Percentiles rank a stretch among this genome's conserved stretches.
Conservation (phyloP, 1,140 invertebrate species). For the Subanguina moxae region DNA sequence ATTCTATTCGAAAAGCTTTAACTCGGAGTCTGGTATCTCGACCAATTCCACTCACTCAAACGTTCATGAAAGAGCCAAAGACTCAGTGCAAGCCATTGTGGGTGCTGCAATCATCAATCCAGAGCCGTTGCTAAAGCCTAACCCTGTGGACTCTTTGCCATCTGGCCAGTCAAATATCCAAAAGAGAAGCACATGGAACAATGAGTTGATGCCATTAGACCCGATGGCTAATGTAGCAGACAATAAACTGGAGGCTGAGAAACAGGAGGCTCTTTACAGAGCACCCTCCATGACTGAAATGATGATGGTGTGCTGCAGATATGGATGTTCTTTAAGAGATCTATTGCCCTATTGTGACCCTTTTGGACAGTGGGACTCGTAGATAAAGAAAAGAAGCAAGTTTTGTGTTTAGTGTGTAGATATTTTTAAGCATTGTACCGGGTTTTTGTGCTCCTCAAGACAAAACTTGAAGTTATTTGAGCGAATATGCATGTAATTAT, state of each 20-base stretch:
- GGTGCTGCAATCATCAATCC: constrained; percentile 3
- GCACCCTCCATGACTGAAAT: constrained; percentile 33
- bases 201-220: neutral
- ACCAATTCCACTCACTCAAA: too few species aligned
- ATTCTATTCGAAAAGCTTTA: too few species aligned
- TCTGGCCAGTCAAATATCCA: neutral
- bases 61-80: neutral
- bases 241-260: neutral
- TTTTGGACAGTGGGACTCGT: constrained; percentile 30
- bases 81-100: neutral
- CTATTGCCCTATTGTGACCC: constrained; percentile 27
- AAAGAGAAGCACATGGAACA: constrained; percentile 2
- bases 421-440: constrained; percentile 33
- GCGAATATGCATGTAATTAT: constrained; percentile 31
- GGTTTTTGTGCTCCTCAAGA: constrained; percentile 37
- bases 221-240: neutral
- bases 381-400: constrained; percentile 34
- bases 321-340: constrained; percentile 27
- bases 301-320: constrained; percentile 31
- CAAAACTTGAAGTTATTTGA: constrained; percentile 45
- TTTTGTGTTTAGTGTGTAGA: constrained; percentile 41
- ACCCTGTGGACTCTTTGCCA: neutral
- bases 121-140: constrained; percentile 1
- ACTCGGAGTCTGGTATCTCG: too few species aligned
- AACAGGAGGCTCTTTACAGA: constrained; percentile 3